These are phyloP conservation scores for Dryobates pubescens DNA, from an alignment of 2,797 vertebrate species.

Conservation along the genomic window DNA sequence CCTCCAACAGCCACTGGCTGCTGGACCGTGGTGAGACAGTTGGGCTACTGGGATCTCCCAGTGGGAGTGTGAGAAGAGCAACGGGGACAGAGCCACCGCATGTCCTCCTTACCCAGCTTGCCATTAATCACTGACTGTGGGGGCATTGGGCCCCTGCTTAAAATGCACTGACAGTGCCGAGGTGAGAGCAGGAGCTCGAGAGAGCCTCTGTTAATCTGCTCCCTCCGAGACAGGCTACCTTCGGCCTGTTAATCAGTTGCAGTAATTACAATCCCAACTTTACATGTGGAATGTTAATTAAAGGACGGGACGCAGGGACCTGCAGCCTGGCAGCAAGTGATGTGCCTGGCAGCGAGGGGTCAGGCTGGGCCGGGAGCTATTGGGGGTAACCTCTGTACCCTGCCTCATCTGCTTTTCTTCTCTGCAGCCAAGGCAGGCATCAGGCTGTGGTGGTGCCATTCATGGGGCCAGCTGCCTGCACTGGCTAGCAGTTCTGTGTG, in stretches of 20 bases:
- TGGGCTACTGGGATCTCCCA: not conserved
- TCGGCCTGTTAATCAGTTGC: conserved; percentile 85
- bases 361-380: not conserved
- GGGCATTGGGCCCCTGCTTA: conserved; percentile 71
- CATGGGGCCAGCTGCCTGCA: not conserved
- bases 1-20: fast-evolving
- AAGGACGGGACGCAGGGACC: not conserved
- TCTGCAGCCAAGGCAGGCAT: not conserved
- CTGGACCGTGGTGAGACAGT: fast-evolving
- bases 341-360: not conserved
- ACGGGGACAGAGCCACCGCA: not conserved
- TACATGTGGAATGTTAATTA: conserved; percentile 81
- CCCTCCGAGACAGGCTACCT: conserved; percentile 79
- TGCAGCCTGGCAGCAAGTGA: not conserved
- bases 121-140: conserved; percentile 78
- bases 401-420: not conserved
- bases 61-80: not conserved
- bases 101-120: not conserved
- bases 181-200: conserved; percentile 65
- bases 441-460: fast-evolving
- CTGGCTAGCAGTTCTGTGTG: not conserved
- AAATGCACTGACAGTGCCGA: conserved; percentile 76
- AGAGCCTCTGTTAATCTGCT: conserved; percentile 82
- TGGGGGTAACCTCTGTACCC: not conserved
- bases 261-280: conserved; percentile 84